A percentile compares a stretch with the other conserved stretches of the same genome.
These are phyloP conservation scores for Macrotus californicus DNA, from an alignment of 2,113 vertebrate genomes.

Conservation along the genomic window DNA sequence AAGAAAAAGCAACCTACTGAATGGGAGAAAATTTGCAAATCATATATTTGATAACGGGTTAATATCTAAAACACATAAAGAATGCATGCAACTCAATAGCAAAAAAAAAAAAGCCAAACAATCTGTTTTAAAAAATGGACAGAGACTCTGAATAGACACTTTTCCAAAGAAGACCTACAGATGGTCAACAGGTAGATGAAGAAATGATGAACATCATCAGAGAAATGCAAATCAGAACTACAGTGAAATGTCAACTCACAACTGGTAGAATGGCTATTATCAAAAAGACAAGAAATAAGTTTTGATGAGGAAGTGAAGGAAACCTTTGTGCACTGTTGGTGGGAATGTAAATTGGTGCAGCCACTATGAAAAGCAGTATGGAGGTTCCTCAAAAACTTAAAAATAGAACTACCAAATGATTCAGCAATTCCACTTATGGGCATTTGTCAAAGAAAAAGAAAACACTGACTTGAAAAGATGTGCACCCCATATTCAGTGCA, in stretches of 20 bases:
- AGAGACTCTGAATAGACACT: background rate
- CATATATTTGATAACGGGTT: background rate
- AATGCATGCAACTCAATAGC: background rate
- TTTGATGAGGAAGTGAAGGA: background rate
- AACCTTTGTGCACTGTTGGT: too few species aligned
- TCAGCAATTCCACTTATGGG: background rate
- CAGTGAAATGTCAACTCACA: background rate
- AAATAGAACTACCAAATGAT: background rate
- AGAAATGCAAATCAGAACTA: background rate
- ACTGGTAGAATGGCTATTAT: background rate
- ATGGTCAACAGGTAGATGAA: background rate
- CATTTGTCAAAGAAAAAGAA: background rate
- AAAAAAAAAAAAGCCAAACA: background rate
- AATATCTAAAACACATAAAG: background rate
- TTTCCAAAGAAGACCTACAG: background rate
- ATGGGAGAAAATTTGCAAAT: background rate
- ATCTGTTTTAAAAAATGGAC: background rate
- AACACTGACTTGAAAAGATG: background rate
- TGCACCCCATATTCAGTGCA: background rate
- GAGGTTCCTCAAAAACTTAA: background rate
- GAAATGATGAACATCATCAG: background rate
- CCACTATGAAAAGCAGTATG: background rate
- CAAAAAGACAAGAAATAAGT: background rate
- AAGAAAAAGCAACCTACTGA: background rate
- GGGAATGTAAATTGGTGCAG: background rate